Evolutionary conservation across 2,797 vertebrate species (phyloP).

Genomic region (Pipistrellus pygmaeus): DNA sequence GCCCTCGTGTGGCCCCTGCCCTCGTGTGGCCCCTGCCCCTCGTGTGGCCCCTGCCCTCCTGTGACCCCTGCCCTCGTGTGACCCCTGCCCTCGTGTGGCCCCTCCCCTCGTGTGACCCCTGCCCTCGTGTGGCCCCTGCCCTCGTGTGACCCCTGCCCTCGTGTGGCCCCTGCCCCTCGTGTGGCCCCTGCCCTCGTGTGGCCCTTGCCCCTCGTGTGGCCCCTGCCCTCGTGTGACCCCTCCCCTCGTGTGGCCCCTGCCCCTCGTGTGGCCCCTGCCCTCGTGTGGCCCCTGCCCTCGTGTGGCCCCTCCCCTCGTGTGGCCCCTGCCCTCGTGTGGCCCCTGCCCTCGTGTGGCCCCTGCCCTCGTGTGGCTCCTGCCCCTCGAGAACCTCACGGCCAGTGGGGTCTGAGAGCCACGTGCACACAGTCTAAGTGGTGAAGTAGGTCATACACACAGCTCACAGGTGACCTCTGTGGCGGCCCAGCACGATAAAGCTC

Average conservation of each 20-base stretch:
- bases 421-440: accelerated
- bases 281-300: background rate
- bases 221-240: too few relatives aligned
- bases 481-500: background rate
- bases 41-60: too few relatives aligned
- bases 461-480: background rate
- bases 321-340: background rate
- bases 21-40: too few relatives aligned
- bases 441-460: background rate
- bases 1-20: too few relatives aligned
- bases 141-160: too few relatives aligned
- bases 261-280: too few relatives aligned
- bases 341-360: background rate
- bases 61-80: too few relatives aligned
- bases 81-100: background rate
- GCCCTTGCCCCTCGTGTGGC: too few relatives aligned
- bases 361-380: too few relatives aligned
- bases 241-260: too few relatives aligned
- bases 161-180: too few relatives aligned
- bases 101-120: too few relatives aligned
- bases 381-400: background rate
- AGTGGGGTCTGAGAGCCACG: background rate
- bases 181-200: background rate
- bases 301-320: background rate
- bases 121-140: background rate